Base-by-base conservation (phyloP, 2,113 vertebrate genomes). In the Daubentonia madagascariensis region DNA sequence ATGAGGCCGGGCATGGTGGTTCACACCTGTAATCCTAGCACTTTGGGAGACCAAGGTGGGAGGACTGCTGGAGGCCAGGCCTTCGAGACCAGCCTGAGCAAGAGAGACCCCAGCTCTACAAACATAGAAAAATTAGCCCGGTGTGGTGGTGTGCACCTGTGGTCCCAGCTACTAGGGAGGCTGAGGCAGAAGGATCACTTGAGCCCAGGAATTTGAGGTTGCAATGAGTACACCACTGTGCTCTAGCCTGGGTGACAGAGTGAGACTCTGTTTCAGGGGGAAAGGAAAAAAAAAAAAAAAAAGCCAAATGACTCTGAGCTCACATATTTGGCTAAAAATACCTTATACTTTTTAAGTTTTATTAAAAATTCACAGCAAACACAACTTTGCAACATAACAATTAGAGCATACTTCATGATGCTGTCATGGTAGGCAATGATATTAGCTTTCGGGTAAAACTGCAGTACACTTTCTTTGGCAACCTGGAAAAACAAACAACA, bases 351-450 rank as follows among this genome's bases (percentile, higher is more conserved):
- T 43, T 81, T 75, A 96, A 78, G 25, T 54, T 90, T 91, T 85
- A 91, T 57, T 81, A 89, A 92, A 95, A 97, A 72, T 61, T 84
- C 28, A 94, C 1, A 85, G 65, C 54, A 93, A 97, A 89, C 18
- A 23, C 20, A 89, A 87, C 78, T 87, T 57, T 80, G 37, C 35
- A 86, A 96, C 8, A 54, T 73, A 96, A 84, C 76, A 96, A 85
- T 85, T 16, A 85, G 91, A 97, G 98, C 99, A 98, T 98, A 99
- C 99, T 99, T 99, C 99, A 99, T 99, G 98, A 99, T 99, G 99
- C 99, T 99, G 99, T 99, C 99, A 83, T 99, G 99, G 98, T 99
- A 99, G 78, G 99, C 99, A 85, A 98, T 99, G 97, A 99, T 99
- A 96, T 99, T 99, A 83, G 99, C 99, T 97, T 99, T 99, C 25